Conservation (phyloP, 2,797 vertebrate genomes). For the Syndactyla subalaris region DNA sequence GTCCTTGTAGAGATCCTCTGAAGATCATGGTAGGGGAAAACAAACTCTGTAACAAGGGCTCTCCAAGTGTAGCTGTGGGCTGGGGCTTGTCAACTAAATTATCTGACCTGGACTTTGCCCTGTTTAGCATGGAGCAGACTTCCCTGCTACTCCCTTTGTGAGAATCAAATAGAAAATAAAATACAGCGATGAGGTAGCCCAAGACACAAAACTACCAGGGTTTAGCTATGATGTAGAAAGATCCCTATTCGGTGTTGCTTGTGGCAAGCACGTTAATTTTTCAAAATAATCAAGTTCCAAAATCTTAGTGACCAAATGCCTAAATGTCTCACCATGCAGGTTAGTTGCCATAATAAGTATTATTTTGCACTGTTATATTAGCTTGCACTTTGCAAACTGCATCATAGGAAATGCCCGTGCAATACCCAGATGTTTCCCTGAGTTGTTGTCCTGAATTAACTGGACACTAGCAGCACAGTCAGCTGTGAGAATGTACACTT, state of each 20-base stretch:
- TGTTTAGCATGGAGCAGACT: neutral
- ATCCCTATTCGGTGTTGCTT: neutral
- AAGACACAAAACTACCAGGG: neutral
- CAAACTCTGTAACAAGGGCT: accelerated
- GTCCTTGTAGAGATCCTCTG: neutral
- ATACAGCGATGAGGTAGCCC: neutral
- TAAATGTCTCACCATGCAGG: accelerated
- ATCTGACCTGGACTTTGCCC: neutral
- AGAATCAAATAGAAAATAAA: neutral
- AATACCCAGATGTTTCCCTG: neutral
- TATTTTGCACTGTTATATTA: neutral
- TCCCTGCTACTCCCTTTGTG: neutral
- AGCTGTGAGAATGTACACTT: neutral
- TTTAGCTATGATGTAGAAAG: neutral
- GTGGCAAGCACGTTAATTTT: neutral
- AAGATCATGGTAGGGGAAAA: neutral
- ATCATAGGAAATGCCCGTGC: neutral
- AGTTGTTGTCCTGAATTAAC: neutral
- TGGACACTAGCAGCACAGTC: neutral
- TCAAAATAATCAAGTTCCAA: neutral
- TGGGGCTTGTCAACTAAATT: neutral
- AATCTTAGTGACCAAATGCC: neutral
- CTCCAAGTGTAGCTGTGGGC: neutral
- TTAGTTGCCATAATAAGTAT: neutral
- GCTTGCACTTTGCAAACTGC: neutral